Base-by-base conservation (phyloP, 2,797 vertebrate genomes). In the Cetoscarus ocellatus region DNA sequence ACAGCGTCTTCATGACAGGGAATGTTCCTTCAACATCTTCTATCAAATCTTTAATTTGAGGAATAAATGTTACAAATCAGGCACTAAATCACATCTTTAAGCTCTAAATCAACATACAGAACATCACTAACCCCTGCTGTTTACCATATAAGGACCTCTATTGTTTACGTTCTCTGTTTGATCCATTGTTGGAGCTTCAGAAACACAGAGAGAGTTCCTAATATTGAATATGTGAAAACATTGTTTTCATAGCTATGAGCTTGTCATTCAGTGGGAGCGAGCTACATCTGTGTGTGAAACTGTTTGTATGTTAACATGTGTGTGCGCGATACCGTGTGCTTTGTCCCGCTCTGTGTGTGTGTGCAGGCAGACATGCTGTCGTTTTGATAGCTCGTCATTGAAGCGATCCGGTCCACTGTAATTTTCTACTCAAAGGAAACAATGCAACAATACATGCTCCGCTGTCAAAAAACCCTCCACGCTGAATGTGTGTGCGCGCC, bases 351-450 rank as follows among this genome's bases (percentile, higher is more conserved):
- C 76, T 48, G 67, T 47, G 71, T 73, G 78, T 63, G 76, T 36
- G 61, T 57, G 56, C 43, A 5, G 54, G 67, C 69, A 67, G 74
- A 80, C 81, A 63, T 70, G 84, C 75, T 81, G 88, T 80, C 85
- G 87, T 82, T 84, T 82, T 90, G 86, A 90, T 82, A 80, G 86
- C 84, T 89, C 65, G 86, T 92, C 90, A 91, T 77, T 68, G 88
- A 84, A 85, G 89, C 78, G 84, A 83, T 85, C 68, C 19, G n/a
- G 68, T 85, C 86, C 87, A 77, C 90, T 90, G 86, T 91, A 91
- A 92, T 92, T 88, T 91, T 92, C 88, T 91, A 72, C 88, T 92
- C 91, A 91, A 84, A 79, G 78, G 73, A 83, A 91, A 92, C 91
- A 92, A 91, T 90, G 77, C 57, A 84, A 84, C 85, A 84, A 83